A percentile compares a stretch with the other conserved stretches of the same genome.
These are phyloP conservation scores for Paralinhomoeus sp. DNA, from an alignment of 2,888 invertebrate species.

Conservation along the genomic window DNA sequence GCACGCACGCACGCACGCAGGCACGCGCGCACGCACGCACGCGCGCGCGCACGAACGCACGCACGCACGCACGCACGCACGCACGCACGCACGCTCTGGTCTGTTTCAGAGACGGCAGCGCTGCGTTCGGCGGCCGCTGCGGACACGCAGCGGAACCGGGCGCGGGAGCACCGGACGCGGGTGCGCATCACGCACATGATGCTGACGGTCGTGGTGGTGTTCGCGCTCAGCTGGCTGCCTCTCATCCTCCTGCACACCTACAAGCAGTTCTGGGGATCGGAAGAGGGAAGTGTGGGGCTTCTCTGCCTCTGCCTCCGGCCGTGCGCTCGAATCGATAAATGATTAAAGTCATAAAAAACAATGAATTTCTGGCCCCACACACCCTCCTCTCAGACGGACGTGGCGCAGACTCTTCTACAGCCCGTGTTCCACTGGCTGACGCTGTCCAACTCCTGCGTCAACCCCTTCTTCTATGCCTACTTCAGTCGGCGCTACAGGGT, in stretches of 20 bases:
- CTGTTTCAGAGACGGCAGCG: too few species aligned
- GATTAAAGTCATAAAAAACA: too few species aligned
- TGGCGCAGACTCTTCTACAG: constrained; percentile 1
- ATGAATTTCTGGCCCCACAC: too few species aligned
- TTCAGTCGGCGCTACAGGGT: constrained; percentile 4
- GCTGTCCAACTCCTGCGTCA: constrained; percentile 17
- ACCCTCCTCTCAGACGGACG: too few species aligned
- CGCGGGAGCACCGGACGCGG: constrained; percentile 4
- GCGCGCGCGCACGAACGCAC: too few species aligned
- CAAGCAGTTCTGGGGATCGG: neutral
- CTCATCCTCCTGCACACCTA: constrained; percentile 5
- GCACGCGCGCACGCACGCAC: too few species aligned
- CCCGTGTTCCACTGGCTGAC: constrained; percentile 24
- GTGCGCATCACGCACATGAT: constrained; percentile 6
- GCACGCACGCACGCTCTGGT: too few species aligned
- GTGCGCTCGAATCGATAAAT: too few species aligned
- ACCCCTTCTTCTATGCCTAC: constrained; percentile 22
- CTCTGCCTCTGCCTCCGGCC: neutral
- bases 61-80: too few species aligned
- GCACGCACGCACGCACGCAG: too few species aligned
- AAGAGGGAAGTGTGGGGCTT: neutral
- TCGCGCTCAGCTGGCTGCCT: constrained; percentile 6
- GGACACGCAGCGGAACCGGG: constrained; percentile 3
- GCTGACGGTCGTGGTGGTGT: constrained; percentile 6
- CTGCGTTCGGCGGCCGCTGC: too few species aligned